Conservation (phyloP, 2,888 invertebrate species). For the Brachypalpus laphriformis region DNA sequence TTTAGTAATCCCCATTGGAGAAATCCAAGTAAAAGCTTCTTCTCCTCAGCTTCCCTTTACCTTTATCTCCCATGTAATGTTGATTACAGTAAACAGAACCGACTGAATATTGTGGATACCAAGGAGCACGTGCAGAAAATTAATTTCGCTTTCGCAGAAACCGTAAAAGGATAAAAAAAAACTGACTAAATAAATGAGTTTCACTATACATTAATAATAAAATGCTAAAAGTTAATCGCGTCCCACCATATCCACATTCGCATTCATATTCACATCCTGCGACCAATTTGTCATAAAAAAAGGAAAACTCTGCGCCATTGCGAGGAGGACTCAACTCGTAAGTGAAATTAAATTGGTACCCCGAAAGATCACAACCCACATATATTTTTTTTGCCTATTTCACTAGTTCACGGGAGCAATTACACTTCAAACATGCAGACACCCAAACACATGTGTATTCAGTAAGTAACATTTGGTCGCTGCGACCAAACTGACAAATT, state of each 20-base stretch:
- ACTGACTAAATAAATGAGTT: slow-evolving; percentile 19
- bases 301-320: neutral
- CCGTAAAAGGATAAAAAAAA: neutral
- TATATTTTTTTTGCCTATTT: neutral
- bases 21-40: slow-evolving; percentile 21
- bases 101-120: slow-evolving; percentile 21
- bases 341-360: slow-evolving; percentile 10
- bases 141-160: slow-evolving; percentile 33
- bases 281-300: slow-evolving; percentile 21
- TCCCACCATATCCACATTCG: neutral
- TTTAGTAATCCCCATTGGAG: neutral
- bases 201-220: slow-evolving; percentile 22
- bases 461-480: slow-evolving; percentile 17
- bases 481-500: slow-evolving; percentile 44
- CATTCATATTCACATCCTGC: neutral
- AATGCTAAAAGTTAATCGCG: slow-evolving; percentile 19
- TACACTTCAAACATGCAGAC: neutral
- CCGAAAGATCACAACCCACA: neutral
- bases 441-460: neutral
- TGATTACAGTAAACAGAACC: slow-evolving; percentile 28
- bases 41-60: neutral
- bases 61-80: slow-evolving; percentile 5
- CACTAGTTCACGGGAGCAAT: slow-evolving; percentile 12
- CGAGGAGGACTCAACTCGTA: neutral
- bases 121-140: slow-evolving; percentile 42